Conservation (phyloP, 1,140 invertebrate species). For the Zophobas atratus region DNA sequence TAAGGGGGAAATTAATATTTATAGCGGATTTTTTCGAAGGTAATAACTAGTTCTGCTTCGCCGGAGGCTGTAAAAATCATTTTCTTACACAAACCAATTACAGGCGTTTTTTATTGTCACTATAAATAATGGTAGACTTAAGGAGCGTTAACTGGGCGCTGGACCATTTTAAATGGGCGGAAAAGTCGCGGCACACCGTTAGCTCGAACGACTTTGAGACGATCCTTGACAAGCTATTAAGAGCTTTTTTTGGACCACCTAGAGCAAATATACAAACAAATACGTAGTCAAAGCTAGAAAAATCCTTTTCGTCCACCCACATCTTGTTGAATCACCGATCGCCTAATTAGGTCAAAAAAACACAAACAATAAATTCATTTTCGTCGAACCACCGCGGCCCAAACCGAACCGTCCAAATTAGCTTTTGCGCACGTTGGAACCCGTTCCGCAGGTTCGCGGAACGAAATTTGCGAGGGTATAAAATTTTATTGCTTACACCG, state of each 20-base stretch:
- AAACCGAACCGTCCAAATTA: not conserved
- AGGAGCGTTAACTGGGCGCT: constrained; percentile 21
- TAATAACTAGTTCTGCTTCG: constrained; percentile 23
- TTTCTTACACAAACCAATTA: constrained; percentile 43
- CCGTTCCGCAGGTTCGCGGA: not conserved
- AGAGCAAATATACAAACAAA: no score
- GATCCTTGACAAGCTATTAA: no score
- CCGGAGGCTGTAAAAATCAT: constrained; percentile 27
- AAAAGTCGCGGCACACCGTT: not conserved
- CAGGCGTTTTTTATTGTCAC: constrained; percentile 35
- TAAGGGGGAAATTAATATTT: constrained; percentile 39
- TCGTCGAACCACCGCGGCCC: no score
- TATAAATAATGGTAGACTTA: constrained; percentile 33
- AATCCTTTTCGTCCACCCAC: no score
- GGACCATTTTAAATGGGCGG: constrained; percentile 22
- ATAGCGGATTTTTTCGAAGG: constrained; percentile 10
- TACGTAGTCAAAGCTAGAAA: no score
- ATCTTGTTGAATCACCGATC: no score
- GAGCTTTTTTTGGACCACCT: no score
- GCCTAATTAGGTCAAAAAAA: no score
- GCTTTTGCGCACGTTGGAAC: constrained; percentile 4
- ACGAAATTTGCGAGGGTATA: constrained; percentile 30
- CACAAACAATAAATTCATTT: no score
- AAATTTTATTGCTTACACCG: constrained; percentile 16
- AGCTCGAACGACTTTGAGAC: no score